Conservation (phyloP, 2,113 vertebrate genomes). For the Macquaria ambigua region DNA sequence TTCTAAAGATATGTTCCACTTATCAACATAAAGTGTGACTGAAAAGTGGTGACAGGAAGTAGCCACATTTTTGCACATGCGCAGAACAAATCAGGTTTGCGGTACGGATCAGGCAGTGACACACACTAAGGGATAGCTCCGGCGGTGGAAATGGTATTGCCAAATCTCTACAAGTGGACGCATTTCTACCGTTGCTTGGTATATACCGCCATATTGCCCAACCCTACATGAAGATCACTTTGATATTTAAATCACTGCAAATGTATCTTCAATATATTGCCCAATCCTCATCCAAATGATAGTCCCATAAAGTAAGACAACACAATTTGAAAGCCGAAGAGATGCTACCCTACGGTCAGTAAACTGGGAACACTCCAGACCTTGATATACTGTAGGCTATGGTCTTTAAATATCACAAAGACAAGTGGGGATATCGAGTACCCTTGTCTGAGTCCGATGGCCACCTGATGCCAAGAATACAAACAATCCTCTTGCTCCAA, state of each 20-base stretch:
- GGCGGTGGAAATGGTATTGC: too few species aligned
- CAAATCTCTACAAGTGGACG: too few species aligned
- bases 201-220: too few species aligned
- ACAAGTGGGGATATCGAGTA: slow-evolving; percentile 18
- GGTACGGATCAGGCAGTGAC: too few species aligned
- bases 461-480: slow-evolving; percentile 40
- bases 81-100: too few species aligned
- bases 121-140: too few species aligned
- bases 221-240: not conserved
- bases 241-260: not conserved
- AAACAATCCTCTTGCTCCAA: slow-evolving; percentile 8
- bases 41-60: too few species aligned
- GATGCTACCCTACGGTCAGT: not conserved
- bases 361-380: slow-evolving; percentile 2
- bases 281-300: not conserved
- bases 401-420: slow-evolving; percentile 53
- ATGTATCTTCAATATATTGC: not conserved
- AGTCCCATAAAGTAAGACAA: not conserved
- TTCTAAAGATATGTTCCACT: too few species aligned
- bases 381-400: not conserved
- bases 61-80: too few species aligned
- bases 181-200: too few species aligned
- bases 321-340: not conserved
- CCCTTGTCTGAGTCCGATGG: not conserved
- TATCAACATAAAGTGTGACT: too few species aligned